Evolutionary conservation across 2,888 invertebrate species (phyloP), one percentile per base, ranked within the genome.

Genomic region (Drosophila fungiperda): DNA sequence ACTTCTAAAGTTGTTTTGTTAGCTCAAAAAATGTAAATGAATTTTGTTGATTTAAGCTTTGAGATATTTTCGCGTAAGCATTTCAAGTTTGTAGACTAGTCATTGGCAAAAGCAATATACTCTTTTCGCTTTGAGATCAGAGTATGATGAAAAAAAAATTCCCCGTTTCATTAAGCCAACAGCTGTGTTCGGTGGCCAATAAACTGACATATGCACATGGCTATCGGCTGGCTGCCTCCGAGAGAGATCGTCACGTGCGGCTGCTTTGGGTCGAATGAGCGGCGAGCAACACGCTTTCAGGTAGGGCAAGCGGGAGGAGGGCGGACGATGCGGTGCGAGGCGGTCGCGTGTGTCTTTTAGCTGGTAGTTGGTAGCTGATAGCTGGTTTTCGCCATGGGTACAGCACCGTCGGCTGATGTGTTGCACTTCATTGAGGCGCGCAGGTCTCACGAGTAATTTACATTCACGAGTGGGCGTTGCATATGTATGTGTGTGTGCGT

Each of bases 321-420:
- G 6, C 20, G 20, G 26, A 11, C 52, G 32, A 35, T 29, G 29
- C 29, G 29, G 2, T 29, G 29, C 29, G 29, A 23, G 49, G 48
- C 12, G 33, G 66, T 68, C 73, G 68, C 68, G 76, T 76, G 70
- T 76, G 29, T 52, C 53, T 59, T 55, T 55, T 36, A 15, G 23
- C 33, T 73, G 36, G 17, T 36, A 66, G 67, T 62, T 75, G 69
- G 66, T 62, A 62, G 71, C 68, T 76, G 76, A 64, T 71, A 72
- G 80, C 79, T 69, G 59, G 61, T 59, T 68, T 69, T 61, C 29
- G 65, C 78, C 65, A 33, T 60, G 61, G 69, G 85, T 85, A 89
- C 85, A 85, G 85, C 89, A 87, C 89, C 89, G 85, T 82, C 87
- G 63, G 74, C 55, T 38, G 75, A 29, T 50, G 53, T 57, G 62